Conservation (phyloP, 2,888 invertebrate species). For the Mesoligia furuncula region DNA sequence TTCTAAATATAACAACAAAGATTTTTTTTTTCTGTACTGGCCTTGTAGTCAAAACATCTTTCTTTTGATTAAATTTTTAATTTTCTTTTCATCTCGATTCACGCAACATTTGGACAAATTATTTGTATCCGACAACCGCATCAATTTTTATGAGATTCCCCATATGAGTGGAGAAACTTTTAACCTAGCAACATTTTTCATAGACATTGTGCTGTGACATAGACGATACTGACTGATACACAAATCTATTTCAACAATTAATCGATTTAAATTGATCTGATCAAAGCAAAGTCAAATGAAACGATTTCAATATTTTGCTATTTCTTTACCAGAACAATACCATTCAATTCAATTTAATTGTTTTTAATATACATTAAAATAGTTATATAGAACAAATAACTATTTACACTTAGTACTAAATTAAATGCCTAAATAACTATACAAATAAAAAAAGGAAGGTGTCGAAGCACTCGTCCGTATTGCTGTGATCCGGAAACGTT, state of each 20-base stretch:
- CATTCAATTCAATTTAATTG: background rate
- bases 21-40: background rate
- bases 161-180: background rate
- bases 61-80: background rate
- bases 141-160: background rate
- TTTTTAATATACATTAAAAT: background rate
- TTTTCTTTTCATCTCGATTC: background rate
- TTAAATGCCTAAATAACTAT: background rate
- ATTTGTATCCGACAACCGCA: background rate
- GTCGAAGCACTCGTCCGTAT: background rate
- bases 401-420: background rate
- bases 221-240: conserved; percentile 24
- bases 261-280: background rate
- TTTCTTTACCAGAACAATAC: too few species aligned
- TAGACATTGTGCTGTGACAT: conserved; percentile 60
- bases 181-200: conserved; percentile 59
- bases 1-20: background rate
- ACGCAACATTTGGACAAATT: background rate
- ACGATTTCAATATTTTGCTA: background rate
- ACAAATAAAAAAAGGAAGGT: background rate
- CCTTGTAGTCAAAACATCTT: background rate
- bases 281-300: background rate
- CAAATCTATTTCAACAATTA: background rate
- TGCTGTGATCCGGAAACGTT: too few species aligned
- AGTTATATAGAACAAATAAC: background rate